Evolutionary conservation across 1,140 invertebrate genomes (phyloP), one percentile per base, ranked within the genome.

Genomic region (Octopus bimaculoides): DNA sequence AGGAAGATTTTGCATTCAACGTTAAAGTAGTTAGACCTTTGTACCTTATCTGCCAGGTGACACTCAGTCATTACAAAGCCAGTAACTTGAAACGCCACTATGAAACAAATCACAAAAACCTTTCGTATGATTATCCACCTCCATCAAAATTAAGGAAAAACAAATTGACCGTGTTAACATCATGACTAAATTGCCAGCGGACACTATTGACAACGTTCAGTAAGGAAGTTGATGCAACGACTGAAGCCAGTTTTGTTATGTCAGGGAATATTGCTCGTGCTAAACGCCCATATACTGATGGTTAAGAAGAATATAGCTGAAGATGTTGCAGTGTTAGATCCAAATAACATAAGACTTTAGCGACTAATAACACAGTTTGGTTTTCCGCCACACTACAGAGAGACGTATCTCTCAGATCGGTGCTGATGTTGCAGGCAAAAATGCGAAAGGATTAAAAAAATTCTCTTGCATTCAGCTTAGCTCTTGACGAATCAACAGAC

Each of bases 201-300:
- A 66, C 3, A 66, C 61, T 66, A n/a, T n/a, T 66, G 61, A 66
- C 61, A 66, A 66, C 61, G n/a, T 14, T 66, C 61, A 66, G 61
- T 66, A 66, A 66, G 61, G 61, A 66, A 66, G 61, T 14, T 66
- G 61, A 66, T 66, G 3, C 61, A 66, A 66, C 61, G 61, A 66
- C 61, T 66, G 61, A 66, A 66, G 61, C 61, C 61, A 66, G 61
- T 66, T 66, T 66, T 66, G 61, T 66, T 66, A 66, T 66, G n/a
- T 66, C 61, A 66, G 1, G 3, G 1, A 66, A 66, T 66, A 66
- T 66, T 66, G 61, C 61, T 66, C 61, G n/a, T 66, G 61, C 61
- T 66, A 1, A 66, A 66, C 61, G 61, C 61, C 61, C 61, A 14
- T 66, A 41, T 41, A 0, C 26, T 41, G 26, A 41, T 41, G 26